Percentiles rank a stretch among this genome's conserved stretches.
Conservation (phyloP, 2,113 vertebrate species). For the Porphyrio hochstetteri region DNA sequence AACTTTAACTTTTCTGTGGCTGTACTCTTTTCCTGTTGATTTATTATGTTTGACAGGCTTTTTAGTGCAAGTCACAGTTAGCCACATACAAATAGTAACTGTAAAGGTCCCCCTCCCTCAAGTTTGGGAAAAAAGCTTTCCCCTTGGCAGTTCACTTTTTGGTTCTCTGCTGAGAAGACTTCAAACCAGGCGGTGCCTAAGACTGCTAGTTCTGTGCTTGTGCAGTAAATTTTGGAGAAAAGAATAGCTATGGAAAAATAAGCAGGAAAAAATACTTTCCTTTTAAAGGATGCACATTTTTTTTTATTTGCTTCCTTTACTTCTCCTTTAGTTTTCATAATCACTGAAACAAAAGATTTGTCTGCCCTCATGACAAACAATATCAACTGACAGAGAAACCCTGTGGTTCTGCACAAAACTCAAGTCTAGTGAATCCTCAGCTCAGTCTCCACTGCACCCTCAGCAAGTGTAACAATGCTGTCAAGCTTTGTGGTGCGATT, state of each 20-base stretch:
- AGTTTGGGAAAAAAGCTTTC: not conserved
- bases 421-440: not conserved
- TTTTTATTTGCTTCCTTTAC: not conserved
- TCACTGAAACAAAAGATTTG: conserved; percentile 44
- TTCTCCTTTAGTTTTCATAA: not conserved
- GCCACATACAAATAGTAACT: not conserved
- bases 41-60: not conserved
- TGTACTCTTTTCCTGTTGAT: not conserved
- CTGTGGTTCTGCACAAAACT: conserved; percentile 45
- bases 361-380: conserved; percentile 45
- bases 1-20: not conserved
- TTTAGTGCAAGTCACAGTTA: not conserved
- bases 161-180: not conserved
- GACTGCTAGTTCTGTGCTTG: not conserved
- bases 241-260: not conserved
- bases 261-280: not conserved
- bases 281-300: not conserved
- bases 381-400: conserved; percentile 39
- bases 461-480: too few species aligned
- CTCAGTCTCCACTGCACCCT: not conserved
- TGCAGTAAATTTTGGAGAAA: not conserved
- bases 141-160: not conserved
- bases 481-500: too few species aligned
- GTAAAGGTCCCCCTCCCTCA: not conserved
- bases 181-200: not conserved